phyloP scores from a whole-genome alignment of 2,113 vertebrate species.

The Apodemus sylvaticus region DNA sequence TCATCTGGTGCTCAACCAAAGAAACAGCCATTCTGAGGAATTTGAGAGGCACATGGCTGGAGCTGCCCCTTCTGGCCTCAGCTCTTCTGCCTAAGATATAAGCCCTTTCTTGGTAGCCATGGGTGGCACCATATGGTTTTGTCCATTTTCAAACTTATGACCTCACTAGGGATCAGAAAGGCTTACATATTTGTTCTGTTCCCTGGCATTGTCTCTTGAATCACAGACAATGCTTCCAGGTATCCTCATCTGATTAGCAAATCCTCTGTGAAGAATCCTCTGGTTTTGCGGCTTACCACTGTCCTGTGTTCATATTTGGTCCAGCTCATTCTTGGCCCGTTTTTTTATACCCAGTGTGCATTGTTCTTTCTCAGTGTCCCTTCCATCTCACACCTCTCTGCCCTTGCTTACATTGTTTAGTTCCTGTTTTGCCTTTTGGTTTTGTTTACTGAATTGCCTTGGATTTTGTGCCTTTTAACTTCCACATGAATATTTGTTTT shows the following conservation, averaged over 20 bases:
- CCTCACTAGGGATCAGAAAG: not conserved
- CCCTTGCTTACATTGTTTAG: not conserved
- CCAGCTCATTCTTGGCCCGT: not conserved
- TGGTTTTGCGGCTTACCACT: no score
- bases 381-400: not conserved
- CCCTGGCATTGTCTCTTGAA: not conserved
- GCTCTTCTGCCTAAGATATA: not conserved
- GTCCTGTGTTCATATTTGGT: not conserved
- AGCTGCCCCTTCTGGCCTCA: not conserved
- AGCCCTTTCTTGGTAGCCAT: not conserved
- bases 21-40: conserved; percentile 10
- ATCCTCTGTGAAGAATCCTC: not conserved
- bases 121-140: not conserved
- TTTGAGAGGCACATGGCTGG: not conserved
- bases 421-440: not conserved
- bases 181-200: not conserved
- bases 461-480: not conserved
- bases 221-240: not conserved
- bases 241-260: no score
- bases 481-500: not conserved
- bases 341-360: not conserved
- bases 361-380: not conserved
- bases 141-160: not conserved
- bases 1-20: conserved; percentile 52
- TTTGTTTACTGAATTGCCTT: not conserved